Evolutionary conservation across 2,113 vertebrate genomes (phyloP).

Genomic region (Catharus bicknelli): DNA sequence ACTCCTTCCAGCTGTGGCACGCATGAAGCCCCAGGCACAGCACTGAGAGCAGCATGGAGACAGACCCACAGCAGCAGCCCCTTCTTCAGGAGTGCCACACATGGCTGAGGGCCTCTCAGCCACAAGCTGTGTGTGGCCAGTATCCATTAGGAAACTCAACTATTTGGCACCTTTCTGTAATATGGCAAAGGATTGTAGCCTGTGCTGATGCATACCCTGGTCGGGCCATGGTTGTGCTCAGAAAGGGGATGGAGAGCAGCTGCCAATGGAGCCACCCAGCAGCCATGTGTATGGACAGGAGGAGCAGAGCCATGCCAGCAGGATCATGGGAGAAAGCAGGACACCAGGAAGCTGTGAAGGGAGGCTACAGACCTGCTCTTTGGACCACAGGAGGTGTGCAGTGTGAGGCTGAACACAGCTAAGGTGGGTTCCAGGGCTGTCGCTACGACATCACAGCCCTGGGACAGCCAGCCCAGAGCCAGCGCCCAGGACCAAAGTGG

Average conservation of each 20-base stretch:
- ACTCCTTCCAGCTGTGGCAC: not conserved
- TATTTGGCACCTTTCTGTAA: not conserved
- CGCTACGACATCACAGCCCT: not conserved
- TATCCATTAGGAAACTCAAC: not conserved
- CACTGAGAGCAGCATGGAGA: fast-evolving
- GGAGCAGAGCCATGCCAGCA: fast-evolving
- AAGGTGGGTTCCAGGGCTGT: not conserved
- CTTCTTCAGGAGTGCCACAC: fast-evolving
- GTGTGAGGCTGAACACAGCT: fast-evolving
- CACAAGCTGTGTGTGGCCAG: not conserved
- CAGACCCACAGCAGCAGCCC: fast-evolving
- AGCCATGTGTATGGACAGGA: fast-evolving
- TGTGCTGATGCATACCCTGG: fast-evolving
- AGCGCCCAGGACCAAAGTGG: not conserved
- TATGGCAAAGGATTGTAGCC: not conserved
- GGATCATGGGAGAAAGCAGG: fast-evolving
- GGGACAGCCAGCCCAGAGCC: not conserved
- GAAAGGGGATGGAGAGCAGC: not conserved
- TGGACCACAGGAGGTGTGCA: fast-evolving
- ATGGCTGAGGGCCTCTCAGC: fast-evolving
- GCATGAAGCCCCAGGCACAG: not conserved
- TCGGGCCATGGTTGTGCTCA: fast-evolving
- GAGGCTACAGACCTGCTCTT: not conserved
- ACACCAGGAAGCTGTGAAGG: fast-evolving
- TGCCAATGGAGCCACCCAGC: fast-evolving